Evolutionary conservation across 2,113 vertebrate genomes (phyloP).

Genomic region (Glaucidium brasilianum): DNA sequence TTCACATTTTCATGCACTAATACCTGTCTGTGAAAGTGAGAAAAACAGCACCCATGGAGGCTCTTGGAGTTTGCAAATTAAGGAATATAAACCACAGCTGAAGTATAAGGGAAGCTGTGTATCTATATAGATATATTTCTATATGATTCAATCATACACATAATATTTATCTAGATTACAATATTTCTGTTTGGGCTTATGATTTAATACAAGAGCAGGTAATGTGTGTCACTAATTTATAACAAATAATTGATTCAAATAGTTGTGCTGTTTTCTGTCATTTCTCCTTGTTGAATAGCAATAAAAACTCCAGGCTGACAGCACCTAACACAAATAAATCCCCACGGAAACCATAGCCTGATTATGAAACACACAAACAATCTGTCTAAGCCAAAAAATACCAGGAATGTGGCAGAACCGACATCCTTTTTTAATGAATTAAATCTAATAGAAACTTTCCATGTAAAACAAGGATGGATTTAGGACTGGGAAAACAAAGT

Average conservation of each 20-base stretch:
- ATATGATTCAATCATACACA: background rate
- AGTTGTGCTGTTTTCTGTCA: background rate
- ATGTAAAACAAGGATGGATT: background rate
- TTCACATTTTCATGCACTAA: background rate
- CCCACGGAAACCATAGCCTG: accelerated
- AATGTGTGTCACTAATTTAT: background rate
- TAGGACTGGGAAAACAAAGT: background rate
- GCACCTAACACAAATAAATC: background rate
- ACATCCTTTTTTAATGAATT: background rate
- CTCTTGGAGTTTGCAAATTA: background rate
- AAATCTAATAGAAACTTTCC: background rate
- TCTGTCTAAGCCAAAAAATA: background rate
- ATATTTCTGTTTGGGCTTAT: background rate
- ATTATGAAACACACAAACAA: background rate
- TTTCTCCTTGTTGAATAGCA: background rate
- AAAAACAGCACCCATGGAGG: background rate
- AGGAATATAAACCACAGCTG: background rate
- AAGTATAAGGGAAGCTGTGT: background rate
- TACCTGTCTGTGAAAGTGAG: background rate
- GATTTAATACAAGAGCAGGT: background rate
- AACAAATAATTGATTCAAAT: background rate
- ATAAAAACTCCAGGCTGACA: background rate
- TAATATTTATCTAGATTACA: background rate
- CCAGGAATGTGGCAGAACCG: background rate
- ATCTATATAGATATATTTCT: background rate